Evolutionary conservation across 1,140 invertebrate genomes (phyloP), one percentile per base, ranked within the genome.

Genomic region (Pseudomyrmex dendroicus): DNA sequence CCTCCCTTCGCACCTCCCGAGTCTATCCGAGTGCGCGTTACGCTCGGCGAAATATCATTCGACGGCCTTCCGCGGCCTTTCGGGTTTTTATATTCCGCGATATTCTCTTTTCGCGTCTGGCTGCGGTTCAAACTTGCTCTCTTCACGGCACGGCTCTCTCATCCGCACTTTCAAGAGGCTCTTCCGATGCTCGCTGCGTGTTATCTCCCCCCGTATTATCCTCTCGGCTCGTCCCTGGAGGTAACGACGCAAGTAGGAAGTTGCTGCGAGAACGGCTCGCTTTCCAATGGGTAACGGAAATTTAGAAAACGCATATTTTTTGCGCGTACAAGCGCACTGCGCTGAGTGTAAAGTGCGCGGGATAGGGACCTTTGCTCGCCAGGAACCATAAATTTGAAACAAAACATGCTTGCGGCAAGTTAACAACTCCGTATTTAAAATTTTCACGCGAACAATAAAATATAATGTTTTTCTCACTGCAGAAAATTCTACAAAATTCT

Each of bases 1-100:
- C 54, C 50, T n/a, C 13, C 82, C 56, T 46, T 80, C 54, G 67
- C 56, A 61, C 48, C 61, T 67, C 72, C 57, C 50, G 83, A 54
- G 46, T 62, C 50, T 73, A 62, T 35, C 50, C 20, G 35, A 35
- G 22, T 35, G 25, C 72, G 48, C 52, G 72, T 82, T 78, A 70
- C 64, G 64, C 76, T 78, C 76, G 54, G 67, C 80, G 44, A 83
- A 64, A 62, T 63, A 64, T 73, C 76, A 74, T 64, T 50, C 72
- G 50, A 64, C 44, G 20, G 59, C 72, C 35, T 64, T 76, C 59
- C 48, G 64, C 52, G 17, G 61, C n/a, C 61, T 83, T 83, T 83
- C 61, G 67, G 17, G 44, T 66, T 70, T 78, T 70, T 80, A 72
- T 59, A 80, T 70, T 59, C 76, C 66, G 44, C 76, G 76, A 59